Evolutionary conservation across 2,113 vertebrate species (phyloP).

Genomic region (Datnioides undecimradiatus): DNA sequence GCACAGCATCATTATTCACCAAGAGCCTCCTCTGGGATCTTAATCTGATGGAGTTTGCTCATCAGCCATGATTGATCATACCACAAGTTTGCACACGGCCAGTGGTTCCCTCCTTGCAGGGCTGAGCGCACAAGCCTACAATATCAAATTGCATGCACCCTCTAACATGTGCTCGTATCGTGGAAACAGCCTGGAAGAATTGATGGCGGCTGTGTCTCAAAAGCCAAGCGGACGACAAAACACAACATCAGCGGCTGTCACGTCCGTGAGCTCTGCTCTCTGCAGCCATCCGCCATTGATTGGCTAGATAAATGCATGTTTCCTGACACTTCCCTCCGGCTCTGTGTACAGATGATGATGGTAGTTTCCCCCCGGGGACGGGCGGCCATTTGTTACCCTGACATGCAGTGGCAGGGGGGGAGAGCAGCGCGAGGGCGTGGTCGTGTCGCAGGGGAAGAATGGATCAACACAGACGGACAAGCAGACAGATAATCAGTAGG

Average conservation of each 20-base stretch:
- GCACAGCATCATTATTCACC: constrained; percentile 38
- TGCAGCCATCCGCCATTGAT: constrained; percentile 48
- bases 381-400: constrained; percentile 53
- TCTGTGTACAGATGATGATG: constrained; percentile 41
- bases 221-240: neutral
- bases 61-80: constrained; percentile 11
- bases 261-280: neutral
- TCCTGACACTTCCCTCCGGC: constrained; percentile 48
- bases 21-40: constrained; percentile 36
- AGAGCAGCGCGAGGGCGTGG: constrained; percentile 40
- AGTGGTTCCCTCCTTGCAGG: neutral
- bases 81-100: neutral
- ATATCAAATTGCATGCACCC: neutral
- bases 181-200: neutral
- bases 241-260: neutral
- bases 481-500: constrained; percentile 56
- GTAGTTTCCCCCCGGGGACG: constrained; percentile 29
- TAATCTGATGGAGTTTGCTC: constrained; percentile 41
- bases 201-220: constrained; percentile 21
- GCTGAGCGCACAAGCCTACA: neutral
- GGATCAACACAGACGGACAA: constrained; percentile 40
- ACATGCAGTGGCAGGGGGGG: constrained; percentile 30
- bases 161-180: constrained; percentile 3
- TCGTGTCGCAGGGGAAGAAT: constrained; percentile 20
- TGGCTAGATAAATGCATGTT: constrained; percentile 49